Conservation (phyloP, 2,888 invertebrate species). For the Nineta flava region DNA sequence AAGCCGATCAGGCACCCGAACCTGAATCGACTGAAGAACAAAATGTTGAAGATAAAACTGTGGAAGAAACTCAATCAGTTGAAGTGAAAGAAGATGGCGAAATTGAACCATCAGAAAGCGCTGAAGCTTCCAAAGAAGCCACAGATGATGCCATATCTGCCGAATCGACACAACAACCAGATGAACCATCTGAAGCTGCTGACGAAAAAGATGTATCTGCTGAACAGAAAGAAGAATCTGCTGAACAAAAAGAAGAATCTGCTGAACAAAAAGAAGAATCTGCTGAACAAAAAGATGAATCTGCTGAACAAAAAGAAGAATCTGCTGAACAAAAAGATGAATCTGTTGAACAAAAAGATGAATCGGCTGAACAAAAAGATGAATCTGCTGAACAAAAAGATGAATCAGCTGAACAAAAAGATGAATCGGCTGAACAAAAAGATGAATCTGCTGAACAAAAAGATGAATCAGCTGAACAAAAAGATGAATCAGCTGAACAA, state of each 20-base stretch:
- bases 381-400: conserved; percentile 6
- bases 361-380: conserved; percentile 9
- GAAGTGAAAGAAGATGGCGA: conserved; percentile 12
- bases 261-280: conserved; percentile 15
- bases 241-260: conserved; percentile 17
- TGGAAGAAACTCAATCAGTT: conserved; percentile 14
- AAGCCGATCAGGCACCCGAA: conserved; percentile 14
- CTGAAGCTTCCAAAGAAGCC: conserved; percentile 18
- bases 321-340: conserved; percentile 11
- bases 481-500: conserved; percentile 13
- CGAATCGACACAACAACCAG: conserved; percentile 13
- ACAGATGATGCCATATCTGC: conserved; percentile 19
- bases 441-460: conserved; percentile 11
- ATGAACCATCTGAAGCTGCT: conserved; percentile 11
- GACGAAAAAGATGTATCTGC: conserved; percentile 14
- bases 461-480: conserved; percentile 9
- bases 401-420: conserved; percentile 14
- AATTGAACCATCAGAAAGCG: conserved; percentile 21
- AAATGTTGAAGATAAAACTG: conserved; percentile 12
- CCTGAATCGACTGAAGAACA: conserved; percentile 12
- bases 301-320: conserved; percentile 16
- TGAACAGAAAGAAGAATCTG: conserved; percentile 12
- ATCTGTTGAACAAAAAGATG: conserved; percentile 4
- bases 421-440: conserved; percentile 13
- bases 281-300: conserved; percentile 13